These are phyloP conservation scores for Pogonocichla stellata DNA, from an alignment of 2,113 vertebrate species.

Conservation along the genomic window DNA sequence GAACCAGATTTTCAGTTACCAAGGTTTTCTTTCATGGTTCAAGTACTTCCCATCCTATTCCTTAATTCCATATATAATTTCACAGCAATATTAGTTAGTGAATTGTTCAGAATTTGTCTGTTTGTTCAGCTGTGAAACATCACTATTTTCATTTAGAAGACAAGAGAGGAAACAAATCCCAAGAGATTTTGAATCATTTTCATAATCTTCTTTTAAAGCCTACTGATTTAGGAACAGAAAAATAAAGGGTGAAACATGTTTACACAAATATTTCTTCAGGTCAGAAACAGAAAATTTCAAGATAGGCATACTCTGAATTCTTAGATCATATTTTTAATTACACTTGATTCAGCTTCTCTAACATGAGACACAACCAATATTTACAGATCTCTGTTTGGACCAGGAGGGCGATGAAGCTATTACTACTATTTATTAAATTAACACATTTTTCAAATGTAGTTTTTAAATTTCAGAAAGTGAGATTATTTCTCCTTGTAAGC, in stretches of 20 bases:
- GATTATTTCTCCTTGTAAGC: not conserved
- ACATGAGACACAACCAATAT: not conserved
- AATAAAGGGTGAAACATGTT: not conserved
- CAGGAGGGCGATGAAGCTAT: not conserved
- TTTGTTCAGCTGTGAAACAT: not conserved
- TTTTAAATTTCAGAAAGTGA: not conserved
- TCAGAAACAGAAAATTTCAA: not conserved
- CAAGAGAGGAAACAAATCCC: conserved; percentile 5
- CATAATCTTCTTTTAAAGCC: conserved; percentile 4
- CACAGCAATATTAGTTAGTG: not conserved
- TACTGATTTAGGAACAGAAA: not conserved
- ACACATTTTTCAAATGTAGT: not conserved
- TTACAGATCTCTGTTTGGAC: not conserved
- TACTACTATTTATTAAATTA: not conserved
- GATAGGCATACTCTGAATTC: not conserved
- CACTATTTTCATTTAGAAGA: conserved; percentile 11
- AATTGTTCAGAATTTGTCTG: not conserved
- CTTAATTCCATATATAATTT: not conserved
- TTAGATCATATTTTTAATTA: not conserved
- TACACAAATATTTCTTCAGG: not conserved
- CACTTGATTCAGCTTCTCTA: not conserved
- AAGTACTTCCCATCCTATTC: not conserved
- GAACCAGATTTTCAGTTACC: not conserved
- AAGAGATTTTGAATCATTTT: not conserved
- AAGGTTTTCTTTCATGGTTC: not conserved